Percentiles rank a stretch among this genome's conserved stretches.
Evolutionary conservation across 2,797 vertebrate genomes (phyloP).

Genomic region (Sebastolobus altivelis): DNA sequence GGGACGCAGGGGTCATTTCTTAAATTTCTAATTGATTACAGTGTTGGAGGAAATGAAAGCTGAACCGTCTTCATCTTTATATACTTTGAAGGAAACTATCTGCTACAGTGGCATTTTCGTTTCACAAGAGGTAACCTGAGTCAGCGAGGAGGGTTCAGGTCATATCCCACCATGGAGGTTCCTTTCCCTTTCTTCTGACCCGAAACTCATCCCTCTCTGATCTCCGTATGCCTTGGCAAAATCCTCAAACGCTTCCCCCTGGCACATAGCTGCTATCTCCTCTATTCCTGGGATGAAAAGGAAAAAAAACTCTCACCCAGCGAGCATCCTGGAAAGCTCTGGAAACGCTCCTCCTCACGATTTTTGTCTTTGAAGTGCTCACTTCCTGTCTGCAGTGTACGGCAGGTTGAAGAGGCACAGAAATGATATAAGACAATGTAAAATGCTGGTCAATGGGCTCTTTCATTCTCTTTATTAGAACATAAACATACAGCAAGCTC

Average conservation of each 20-base stretch:
- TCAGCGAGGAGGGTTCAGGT: slow-evolving; percentile 51
- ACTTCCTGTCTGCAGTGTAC: slow-evolving; percentile 57
- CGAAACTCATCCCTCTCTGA: slow-evolving; percentile 60
- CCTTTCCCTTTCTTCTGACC: slow-evolving; percentile 62
- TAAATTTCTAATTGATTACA: neutral
- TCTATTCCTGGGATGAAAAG: slow-evolving; percentile 75
- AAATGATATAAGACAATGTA: slow-evolving; percentile 31
- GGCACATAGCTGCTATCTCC: slow-evolving; percentile 58
- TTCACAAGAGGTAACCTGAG: slow-evolving; percentile 46
- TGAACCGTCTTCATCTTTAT: slow-evolving; percentile 3
- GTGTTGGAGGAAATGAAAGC: neutral
- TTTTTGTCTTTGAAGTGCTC: slow-evolving; percentile 70
- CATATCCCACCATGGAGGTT: slow-evolving; percentile 71
- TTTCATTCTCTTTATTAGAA: slow-evolving; percentile 39
- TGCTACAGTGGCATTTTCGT: slow-evolving; percentile 52
- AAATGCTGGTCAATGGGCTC: slow-evolving; percentile 47
- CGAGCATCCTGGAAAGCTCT: slow-evolving; percentile 64
- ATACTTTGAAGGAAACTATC: slow-evolving; percentile 34
- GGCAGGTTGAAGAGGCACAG: slow-evolving; percentile 29
- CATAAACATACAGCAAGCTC: neutral
- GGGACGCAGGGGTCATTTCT: neutral
- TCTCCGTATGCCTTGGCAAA: slow-evolving; percentile 71
- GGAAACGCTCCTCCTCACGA: slow-evolving; percentile 53
- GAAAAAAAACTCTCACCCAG: slow-evolving; percentile 62
- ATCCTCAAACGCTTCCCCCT: slow-evolving; percentile 69